These are phyloP conservation scores for Eremobia ochroleuca DNA, from an alignment of 2,888 invertebrate genomes.

Conservation along the genomic window DNA sequence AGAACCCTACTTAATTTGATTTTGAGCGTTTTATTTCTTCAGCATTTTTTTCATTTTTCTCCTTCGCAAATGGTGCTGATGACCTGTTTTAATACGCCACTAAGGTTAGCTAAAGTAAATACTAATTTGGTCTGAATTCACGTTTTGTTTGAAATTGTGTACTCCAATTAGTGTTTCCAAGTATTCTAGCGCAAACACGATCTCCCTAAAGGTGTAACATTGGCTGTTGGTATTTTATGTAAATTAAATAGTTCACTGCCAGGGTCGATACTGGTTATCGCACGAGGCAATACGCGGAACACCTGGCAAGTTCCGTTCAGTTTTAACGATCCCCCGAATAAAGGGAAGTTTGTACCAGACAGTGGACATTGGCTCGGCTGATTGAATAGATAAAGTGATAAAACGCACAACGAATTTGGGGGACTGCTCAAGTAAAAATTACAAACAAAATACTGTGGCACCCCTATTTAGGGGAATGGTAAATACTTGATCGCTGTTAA, in stretches of 20 bases:
- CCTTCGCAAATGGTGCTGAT: slow-evolving; percentile 16
- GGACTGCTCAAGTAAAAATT: slow-evolving; percentile 44
- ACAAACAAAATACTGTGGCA: slow-evolving; percentile 51
- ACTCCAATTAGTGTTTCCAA: slow-evolving; percentile 38
- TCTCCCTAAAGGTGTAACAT: slow-evolving; percentile 28
- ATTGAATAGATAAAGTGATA: slow-evolving; percentile 62
- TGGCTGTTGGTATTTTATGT: slow-evolving; percentile 41
- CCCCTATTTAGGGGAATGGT: slow-evolving; percentile 48
- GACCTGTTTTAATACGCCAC: slow-evolving; percentile 1
- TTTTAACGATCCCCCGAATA: slow-evolving; percentile 52
- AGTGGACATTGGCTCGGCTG: slow-evolving; percentile 43
- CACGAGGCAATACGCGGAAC: slow-evolving; percentile 40
- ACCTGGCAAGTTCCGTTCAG: slow-evolving; percentile 59
- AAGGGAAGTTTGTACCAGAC: slow-evolving; percentile 49
- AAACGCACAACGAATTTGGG: slow-evolving; percentile 54
- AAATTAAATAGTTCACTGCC: slow-evolving; percentile 35
- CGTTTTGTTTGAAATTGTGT: slow-evolving; percentile 1
- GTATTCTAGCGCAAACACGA: slow-evolving; percentile 14
- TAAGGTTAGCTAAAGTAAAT: slow-evolving; percentile 25
- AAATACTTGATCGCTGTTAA: slow-evolving; percentile 54
- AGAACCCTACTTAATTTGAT: slow-evolving; percentile 54
- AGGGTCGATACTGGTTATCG: slow-evolving; percentile 42
- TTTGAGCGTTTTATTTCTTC: slow-evolving; percentile 57
- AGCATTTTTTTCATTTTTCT: slow-evolving; percentile 29
- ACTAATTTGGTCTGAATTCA: slow-evolving; percentile 17